These are phyloP conservation scores for Nasonia oneida DNA, from an alignment of 2,888 invertebrate genomes.

Conservation along the genomic window DNA sequence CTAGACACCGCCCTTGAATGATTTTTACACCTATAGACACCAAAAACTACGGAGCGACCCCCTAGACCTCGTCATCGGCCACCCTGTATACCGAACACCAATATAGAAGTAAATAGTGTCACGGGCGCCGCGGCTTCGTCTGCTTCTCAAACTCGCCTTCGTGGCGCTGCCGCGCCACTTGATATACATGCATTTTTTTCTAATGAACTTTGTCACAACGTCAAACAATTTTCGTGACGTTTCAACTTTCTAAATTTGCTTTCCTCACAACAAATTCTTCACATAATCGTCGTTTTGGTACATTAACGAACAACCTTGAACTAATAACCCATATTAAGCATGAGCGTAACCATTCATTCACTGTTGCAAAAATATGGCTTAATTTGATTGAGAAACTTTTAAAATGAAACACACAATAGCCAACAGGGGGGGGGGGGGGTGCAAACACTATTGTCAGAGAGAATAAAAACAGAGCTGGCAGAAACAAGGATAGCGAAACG, in stretches of 20 bases:
- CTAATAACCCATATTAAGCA: conserved; percentile 7
- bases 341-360: not conserved
- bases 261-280: not conserved
- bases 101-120: too few species aligned
- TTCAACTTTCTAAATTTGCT: not conserved
- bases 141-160: too few species aligned
- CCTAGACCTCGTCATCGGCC: too few species aligned
- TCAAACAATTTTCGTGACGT: not conserved
- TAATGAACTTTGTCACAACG: not conserved
- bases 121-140: too few species aligned
- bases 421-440: not conserved
- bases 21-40: too few species aligned
- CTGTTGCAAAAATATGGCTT: conserved; percentile 8
- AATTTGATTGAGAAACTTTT: conserved; percentile 30
- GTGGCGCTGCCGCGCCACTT: too few species aligned
- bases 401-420: conserved; percentile 17
- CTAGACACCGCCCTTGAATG: too few species aligned
- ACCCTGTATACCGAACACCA: too few species aligned
- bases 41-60: too few species aligned
- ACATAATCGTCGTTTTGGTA: not conserved
- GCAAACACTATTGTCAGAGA: not conserved
- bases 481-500: not conserved
- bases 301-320: conserved; percentile 18
- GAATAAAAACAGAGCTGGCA: not conserved
- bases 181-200: not conserved